phyloP scores from a whole-genome alignment of 2,113 vertebrate genomes.

The Cavia aperea region DNA sequence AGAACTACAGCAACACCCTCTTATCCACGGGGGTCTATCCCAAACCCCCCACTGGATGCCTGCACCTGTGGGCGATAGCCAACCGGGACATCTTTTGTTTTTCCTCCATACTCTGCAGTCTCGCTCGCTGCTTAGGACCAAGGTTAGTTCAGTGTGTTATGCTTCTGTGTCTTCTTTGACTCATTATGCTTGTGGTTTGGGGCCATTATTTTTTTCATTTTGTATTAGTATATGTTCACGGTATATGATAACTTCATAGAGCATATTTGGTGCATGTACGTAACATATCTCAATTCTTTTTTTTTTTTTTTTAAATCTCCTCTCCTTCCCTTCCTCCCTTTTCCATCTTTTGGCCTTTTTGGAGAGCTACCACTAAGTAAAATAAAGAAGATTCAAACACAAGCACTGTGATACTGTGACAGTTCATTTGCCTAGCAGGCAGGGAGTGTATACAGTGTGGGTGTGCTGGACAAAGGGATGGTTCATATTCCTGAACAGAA shows the following conservation, averaged over 20 bases:
- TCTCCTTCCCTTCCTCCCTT: background rate
- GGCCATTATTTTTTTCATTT: background rate
- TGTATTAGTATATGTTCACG: background rate
- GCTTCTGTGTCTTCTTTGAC: background rate
- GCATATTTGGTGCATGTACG: background rate
- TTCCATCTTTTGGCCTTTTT: background rate
- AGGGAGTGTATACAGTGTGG: background rate
- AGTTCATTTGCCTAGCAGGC: background rate
- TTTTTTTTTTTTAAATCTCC: background rate
- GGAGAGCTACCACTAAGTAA: background rate
- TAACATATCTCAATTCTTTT: background rate
- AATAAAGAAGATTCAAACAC: background rate
- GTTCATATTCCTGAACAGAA: background rate
- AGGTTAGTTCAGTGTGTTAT: background rate
- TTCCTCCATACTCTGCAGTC: background rate
- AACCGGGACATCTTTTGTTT: too few relatives aligned
- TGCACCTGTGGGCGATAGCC: background rate
- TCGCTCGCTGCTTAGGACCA: background rate
- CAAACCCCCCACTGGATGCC: too few relatives aligned
- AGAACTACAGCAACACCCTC: background rate
- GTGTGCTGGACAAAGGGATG: background rate
- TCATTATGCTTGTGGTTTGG: background rate
- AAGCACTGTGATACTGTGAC: too few relatives aligned
- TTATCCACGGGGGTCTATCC: background rate
- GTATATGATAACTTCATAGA: background rate